Conservation (phyloP, 2,888 invertebrate species). For the Syrphus vitripennis region DNA sequence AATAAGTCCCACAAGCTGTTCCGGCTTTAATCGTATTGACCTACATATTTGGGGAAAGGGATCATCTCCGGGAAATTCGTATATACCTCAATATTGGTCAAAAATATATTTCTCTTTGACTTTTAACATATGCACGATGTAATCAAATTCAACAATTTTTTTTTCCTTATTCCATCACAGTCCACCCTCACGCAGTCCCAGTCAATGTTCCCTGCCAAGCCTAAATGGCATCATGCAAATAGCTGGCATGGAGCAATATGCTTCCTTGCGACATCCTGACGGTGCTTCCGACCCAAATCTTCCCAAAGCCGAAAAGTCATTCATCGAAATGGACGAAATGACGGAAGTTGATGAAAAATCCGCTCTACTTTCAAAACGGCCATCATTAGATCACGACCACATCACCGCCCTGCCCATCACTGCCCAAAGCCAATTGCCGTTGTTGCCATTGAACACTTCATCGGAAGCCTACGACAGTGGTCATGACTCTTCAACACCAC, state of each 20-base stretch:
- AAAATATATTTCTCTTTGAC: not conserved
- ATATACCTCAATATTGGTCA: no score
- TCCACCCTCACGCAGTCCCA: conserved; percentile 80
- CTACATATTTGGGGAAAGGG: no score
- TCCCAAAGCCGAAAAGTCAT: conserved; percentile 78
- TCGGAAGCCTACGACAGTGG: conserved; percentile 89
- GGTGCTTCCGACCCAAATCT: conserved; percentile 96
- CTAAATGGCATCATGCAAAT: conserved; percentile 86
- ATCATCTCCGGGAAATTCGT: no score
- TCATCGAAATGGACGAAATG: conserved; percentile 77
- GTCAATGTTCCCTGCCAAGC: conserved; percentile 82
- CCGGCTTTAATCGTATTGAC: no score
- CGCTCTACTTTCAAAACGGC: conserved; percentile 76
- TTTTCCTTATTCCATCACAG: conserved; percentile 47
- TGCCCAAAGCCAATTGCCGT: conserved; percentile 79
- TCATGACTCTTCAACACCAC: conserved; percentile 91
- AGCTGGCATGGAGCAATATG: conserved; percentile 84
- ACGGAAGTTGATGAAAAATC: conserved; percentile 80
- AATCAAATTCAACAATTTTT: not conserved
- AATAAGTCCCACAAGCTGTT: not conserved
- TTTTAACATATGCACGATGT: no score
- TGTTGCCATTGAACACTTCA: conserved; percentile 81
- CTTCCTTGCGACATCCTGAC: conserved; percentile 92
- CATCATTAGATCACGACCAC: conserved; percentile 75
- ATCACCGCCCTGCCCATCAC: conserved; percentile 77